These are phyloP conservation scores for Stegostoma tigrinum DNA, from an alignment of 2,113 vertebrate genomes.

Conservation along the genomic window DNA sequence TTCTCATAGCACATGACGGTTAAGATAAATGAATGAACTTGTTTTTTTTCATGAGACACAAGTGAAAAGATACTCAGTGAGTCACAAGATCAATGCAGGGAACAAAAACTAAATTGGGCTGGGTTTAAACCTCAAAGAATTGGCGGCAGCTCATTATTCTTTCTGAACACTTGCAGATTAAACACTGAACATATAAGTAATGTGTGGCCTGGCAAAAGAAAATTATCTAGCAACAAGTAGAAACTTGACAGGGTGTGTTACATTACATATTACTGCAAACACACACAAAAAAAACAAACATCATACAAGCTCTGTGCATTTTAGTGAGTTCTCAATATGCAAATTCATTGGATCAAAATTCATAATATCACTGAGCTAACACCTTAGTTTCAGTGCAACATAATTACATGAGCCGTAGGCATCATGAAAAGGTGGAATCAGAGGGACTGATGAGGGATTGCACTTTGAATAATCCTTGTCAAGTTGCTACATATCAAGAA, in stretches of 20 bases:
- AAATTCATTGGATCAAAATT: not conserved
- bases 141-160: not conserved
- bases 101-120: slow-evolving; percentile 16
- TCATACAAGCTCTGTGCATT: not conserved
- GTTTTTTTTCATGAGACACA: not conserved
- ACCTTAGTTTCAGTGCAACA: not conserved
- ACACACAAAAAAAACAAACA: not conserved
- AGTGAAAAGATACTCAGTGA: not conserved
- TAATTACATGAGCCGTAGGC: not conserved
- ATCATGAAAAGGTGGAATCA: not conserved
- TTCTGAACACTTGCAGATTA: not conserved
- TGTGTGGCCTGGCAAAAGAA: not conserved
- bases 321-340: not conserved
- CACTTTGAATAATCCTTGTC: too few relatives aligned
- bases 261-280: not conserved
- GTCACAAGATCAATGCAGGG: not conserved
- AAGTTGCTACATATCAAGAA: not conserved
- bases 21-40: not conserved
- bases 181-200: not conserved
- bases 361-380: not conserved
- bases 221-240: slow-evolving; percentile 26
- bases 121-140: slow-evolving; percentile 4
- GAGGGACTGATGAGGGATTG: not conserved
- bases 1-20: not conserved
- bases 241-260: not conserved